phyloP scores from a whole-genome alignment of 2,113 vertebrate genomes.

The Piliocolobus tephrosceles region DNA sequence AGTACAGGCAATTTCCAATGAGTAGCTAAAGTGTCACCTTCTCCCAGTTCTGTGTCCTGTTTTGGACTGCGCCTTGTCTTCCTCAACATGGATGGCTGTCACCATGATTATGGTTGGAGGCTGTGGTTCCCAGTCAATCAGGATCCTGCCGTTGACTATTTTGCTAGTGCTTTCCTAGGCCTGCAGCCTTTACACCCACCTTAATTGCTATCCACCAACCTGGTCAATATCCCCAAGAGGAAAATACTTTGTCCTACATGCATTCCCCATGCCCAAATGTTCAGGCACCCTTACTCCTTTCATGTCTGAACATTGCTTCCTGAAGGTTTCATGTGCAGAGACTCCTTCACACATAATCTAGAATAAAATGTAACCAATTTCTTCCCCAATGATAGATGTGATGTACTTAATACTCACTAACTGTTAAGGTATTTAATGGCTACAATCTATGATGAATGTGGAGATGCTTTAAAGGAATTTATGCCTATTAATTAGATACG shows the following conservation, averaged over 20 bases:
- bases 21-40: too few species aligned
- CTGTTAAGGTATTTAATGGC: neutral
- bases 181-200: neutral
- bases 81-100: too few species aligned
- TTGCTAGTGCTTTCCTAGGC: neutral
- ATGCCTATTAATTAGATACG: neutral
- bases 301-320: neutral
- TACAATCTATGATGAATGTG: neutral
- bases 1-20: neutral
- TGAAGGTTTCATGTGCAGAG: neutral
- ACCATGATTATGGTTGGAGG: neutral
- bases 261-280: neutral
- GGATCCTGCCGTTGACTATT: neutral
- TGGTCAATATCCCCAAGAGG: neutral
- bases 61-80: rapidly evolving
- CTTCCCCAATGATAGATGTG: neutral
- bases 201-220: neutral
- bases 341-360: neutral
- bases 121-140: neutral
- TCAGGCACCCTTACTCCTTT: neutral
- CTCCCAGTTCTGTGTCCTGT: neutral
- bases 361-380: neutral
- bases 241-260: neutral
- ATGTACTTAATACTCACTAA: neutral
- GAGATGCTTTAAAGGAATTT: neutral